A percentile compares a stretch with the other conserved stretches of the same genome.
These are phyloP conservation scores for Eupithecia centaureata DNA, from an alignment of 2,888 invertebrate species.

Conservation along the genomic window DNA sequence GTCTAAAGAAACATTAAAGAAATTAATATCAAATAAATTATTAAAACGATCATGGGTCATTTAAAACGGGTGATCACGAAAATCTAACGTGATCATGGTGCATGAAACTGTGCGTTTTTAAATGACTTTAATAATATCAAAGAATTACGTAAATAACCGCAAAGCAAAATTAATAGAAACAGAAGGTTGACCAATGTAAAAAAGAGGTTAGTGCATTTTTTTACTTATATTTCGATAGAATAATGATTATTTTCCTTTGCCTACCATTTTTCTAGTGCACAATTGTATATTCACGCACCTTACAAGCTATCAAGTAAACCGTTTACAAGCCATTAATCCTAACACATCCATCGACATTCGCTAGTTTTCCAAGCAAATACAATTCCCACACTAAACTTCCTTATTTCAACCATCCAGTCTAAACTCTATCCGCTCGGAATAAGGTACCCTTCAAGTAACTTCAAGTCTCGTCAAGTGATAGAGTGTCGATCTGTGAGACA, in stretches of 20 bases:
- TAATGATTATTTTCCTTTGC: neutral
- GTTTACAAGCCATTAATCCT: constrained; percentile 9
- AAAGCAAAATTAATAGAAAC: too few species aligned
- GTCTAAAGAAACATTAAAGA: too few species aligned
- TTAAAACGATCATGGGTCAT: too few species aligned
- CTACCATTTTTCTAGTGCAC: neutral
- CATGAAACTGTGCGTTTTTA: too few species aligned
- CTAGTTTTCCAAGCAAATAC: constrained; percentile 21
- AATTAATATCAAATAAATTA: too few species aligned
- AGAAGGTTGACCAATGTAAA: too few species aligned
- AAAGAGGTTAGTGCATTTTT: neutral
- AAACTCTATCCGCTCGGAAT: constrained; percentile 15
- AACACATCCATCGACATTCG: constrained; percentile 17
- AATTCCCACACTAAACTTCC: constrained; percentile 30
- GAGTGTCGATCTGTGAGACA: constrained; percentile 57
- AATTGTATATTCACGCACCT: neutral
- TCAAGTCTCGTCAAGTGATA: constrained; percentile 15
- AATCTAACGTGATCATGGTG: too few species aligned
- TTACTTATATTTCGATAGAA: too few species aligned
- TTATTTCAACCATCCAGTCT: neutral
- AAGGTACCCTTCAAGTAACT: constrained; percentile 13
- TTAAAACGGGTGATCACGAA: too few species aligned
- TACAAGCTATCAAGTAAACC: constrained; percentile 4
- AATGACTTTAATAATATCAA: too few species aligned
- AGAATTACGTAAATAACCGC: too few species aligned